Base-by-base conservation (phyloP, 2,888 invertebrate genomes). In the Rhingia rostrata region DNA sequence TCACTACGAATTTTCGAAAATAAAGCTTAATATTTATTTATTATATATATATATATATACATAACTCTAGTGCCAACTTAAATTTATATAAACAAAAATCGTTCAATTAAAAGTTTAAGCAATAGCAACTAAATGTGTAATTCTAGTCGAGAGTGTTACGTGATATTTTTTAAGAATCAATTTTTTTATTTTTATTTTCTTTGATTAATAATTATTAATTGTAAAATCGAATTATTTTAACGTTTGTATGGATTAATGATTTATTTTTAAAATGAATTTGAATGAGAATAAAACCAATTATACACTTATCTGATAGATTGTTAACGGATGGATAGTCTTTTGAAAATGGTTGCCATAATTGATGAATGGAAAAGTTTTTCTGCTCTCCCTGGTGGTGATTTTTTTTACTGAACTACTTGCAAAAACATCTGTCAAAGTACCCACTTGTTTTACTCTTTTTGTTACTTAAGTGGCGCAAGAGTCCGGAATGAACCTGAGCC, bases 71-170 rank as follows among this genome's bases (percentile, higher is more conserved):
- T 83, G 83, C 83, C 83, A 79, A 83, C 53, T 45, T n/a, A 70
- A n/a, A 45, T 41, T 60, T 33, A 61, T 33, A 22, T 14, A 35
- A 45, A 47, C 45, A 53, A 54, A 51, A 60, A 41, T 7, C 72
- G 80, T 81, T 67, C 66, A 83, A 73, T 78, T 78, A 61, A 72
- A 49, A 69, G 22, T 80, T 69, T 39, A 82, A 72, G 22, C 39
- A 53, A 75, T 53, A 73, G 66, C 67, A 83, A 83, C 64, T 83
- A 54, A 54, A 58, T 84, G 70, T 80, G 80, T 79, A 74, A 63
- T 30, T 84, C 84, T 84, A 84, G 84, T 84, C 84, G n/a, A 84
- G 80, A 84, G 80, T 75, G 80, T 84, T 80, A 84, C 84, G 84
- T 84, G 84, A 84, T 84, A 84, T 74, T 84, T 84, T 83, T 73